These are phyloP conservation scores for Ophthalmolycus amberensis DNA, from an alignment of 2,113 vertebrate genomes.

Conservation along the genomic window DNA sequence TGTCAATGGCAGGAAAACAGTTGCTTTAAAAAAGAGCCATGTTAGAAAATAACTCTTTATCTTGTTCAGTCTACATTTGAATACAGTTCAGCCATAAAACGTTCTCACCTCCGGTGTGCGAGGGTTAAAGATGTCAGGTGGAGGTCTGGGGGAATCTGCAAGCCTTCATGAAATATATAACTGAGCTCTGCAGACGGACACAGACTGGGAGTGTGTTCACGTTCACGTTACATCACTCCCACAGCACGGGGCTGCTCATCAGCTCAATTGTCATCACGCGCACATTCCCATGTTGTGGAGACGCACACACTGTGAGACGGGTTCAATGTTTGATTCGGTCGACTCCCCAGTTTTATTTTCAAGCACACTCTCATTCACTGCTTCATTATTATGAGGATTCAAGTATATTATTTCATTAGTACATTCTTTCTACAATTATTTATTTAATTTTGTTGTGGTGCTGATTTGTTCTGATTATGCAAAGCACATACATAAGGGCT, in stretches of 20 bases:
- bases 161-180: background rate
- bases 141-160: background rate
- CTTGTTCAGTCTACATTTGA: background rate
- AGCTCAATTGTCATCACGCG: conserved; percentile 56
- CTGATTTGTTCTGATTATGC: no score
- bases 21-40: background rate
- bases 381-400: background rate
- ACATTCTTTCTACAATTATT: background rate
- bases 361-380: no score
- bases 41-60: no score
- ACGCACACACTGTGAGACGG: background rate
- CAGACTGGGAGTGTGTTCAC: background rate
- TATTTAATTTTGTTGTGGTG: no score
- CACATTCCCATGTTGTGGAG: conserved; percentile 49
- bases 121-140: background rate
- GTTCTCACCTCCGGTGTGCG: conserved; percentile 46
- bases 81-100: background rate
- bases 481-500: no score
- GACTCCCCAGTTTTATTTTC: background rate
- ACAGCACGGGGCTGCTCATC: conserved; percentile 40
- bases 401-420: background rate
- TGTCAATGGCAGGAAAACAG: background rate
- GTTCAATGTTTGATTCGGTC: background rate
- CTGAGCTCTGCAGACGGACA: background rate
- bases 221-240: conserved; percentile 5